Percentiles rank a stretch among this genome's conserved stretches.
Evolutionary conservation across 2,113 vertebrate genomes (phyloP).

Genomic region (Polyodon spathula): DNA sequence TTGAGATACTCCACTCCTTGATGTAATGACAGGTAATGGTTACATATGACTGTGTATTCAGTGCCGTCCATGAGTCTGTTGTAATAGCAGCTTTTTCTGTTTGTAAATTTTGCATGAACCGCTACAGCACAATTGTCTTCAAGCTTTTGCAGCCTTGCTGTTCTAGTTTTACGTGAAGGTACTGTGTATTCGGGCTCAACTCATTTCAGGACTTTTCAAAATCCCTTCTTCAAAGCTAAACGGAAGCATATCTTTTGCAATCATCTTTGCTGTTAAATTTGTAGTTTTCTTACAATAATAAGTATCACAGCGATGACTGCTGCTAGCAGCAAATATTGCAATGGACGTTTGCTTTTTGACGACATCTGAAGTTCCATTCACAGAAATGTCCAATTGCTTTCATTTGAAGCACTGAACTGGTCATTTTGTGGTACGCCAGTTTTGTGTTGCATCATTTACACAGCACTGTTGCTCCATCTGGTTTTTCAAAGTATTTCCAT

Average conservation of each 20-base stretch:
- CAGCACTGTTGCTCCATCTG: too few species aligned
- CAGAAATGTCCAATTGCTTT: too few species aligned
- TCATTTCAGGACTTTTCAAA: background rate
- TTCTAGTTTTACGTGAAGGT: background rate
- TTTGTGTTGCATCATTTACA: too few species aligned
- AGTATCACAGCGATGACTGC: background rate
- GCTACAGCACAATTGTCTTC: background rate
- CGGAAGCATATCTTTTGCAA: background rate
- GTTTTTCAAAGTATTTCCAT: too few species aligned
- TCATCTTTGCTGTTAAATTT: background rate
- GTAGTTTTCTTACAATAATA: background rate
- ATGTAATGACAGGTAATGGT: background rate
- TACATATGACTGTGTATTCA: background rate
- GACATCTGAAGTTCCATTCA: too few species aligned
- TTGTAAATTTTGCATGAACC: background rate
- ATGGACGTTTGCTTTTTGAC: too few species aligned
- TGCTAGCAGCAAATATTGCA: background rate
- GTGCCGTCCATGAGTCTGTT: background rate
- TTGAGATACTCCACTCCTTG: background rate
- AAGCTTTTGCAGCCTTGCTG: too few species aligned
- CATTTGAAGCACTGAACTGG: too few species aligned
- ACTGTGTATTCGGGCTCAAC: background rate
- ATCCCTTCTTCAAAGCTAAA: background rate
- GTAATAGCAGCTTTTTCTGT: background rate
- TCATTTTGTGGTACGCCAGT: too few species aligned